Conservation (phyloP, 2,797 vertebrate species). For the Capromys pilorides region DNA sequence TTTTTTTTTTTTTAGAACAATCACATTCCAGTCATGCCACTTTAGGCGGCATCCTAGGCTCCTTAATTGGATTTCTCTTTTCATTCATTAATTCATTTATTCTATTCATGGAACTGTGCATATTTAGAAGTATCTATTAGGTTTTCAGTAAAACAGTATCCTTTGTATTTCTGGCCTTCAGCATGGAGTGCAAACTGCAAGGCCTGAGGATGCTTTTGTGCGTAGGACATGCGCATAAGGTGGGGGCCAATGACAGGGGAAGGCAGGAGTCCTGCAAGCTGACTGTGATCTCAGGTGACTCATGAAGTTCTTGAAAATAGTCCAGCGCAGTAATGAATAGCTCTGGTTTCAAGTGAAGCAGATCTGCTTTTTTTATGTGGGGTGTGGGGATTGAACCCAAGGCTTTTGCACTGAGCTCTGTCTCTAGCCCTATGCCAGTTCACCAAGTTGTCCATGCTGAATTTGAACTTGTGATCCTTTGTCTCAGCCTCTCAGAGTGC, state of each 20-base stretch:
- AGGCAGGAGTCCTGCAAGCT: background rate
- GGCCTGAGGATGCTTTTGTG: background rate
- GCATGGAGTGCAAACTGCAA: background rate
- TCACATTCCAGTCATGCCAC: constrained; percentile 44
- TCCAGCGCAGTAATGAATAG: background rate
- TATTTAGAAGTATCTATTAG: background rate
- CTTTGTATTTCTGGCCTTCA: background rate
- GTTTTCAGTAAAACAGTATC: constrained; percentile 4
- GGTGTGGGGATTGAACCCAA: background rate
- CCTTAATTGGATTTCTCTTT: constrained; percentile 60
- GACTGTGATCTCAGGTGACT: background rate
- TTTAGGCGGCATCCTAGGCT: background rate
- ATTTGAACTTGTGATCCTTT: background rate
- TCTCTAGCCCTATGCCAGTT: no score
- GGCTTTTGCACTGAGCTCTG: background rate
- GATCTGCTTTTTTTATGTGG: background rate
- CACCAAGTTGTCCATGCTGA: background rate
- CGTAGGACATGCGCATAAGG: background rate
- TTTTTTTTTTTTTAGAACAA: background rate
- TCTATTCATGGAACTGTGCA: background rate
- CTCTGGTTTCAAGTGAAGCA: background rate
- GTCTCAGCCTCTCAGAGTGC: background rate
- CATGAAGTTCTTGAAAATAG: background rate
- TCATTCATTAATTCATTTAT: constrained; percentile 58
- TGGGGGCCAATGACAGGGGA: background rate